These are phyloP conservation scores for Belonocnema kinseyi DNA, from an alignment of 1,140 invertebrate species.

Conservation along the genomic window DNA sequence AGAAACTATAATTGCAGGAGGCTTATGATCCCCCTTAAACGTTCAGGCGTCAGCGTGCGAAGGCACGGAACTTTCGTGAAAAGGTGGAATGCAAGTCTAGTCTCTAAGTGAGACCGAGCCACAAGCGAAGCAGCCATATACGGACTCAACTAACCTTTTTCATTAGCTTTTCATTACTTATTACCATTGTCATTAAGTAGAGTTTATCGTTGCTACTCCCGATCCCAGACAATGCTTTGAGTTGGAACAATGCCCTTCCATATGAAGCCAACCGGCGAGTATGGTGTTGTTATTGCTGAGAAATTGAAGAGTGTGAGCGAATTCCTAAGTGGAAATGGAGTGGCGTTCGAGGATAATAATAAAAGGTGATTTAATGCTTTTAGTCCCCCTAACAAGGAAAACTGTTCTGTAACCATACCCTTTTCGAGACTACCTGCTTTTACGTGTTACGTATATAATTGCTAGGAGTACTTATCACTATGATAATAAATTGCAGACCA, in stretches of 20 bases:
- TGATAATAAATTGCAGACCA: too few relatives aligned
- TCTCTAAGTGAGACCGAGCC: slow-evolving; percentile 10
- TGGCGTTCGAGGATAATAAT: slow-evolving; percentile 18
- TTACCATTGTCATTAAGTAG: slow-evolving; percentile 50
- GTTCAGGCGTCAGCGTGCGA: slow-evolving; percentile 50
- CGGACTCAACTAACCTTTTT: slow-evolving; percentile 49
- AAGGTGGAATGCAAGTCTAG: slow-evolving; percentile 47
- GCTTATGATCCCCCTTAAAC: slow-evolving; percentile 64
- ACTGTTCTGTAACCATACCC: slow-evolving; percentile 4
- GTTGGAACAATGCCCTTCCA: slow-evolving; percentile 40
- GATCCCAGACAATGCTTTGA: slow-evolving; percentile 39
- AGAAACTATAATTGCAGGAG: slow-evolving; percentile 70
- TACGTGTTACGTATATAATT: background rate
- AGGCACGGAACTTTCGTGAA: slow-evolving; percentile 52
- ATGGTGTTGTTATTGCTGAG: slow-evolving; percentile 15
- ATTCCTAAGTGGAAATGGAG: slow-evolving; percentile 17
- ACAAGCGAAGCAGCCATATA: slow-evolving; percentile 30
- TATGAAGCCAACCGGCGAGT: background rate
- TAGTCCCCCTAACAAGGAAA: slow-evolving; percentile 25
- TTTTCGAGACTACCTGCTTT: background rate
- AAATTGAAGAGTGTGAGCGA: slow-evolving; percentile 23
- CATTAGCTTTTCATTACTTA: slow-evolving; percentile 54
- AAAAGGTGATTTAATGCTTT: slow-evolving; percentile 25
- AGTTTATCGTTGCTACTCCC: slow-evolving; percentile 19
- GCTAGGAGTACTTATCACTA: too few relatives aligned